Percentiles rank a stretch among this genome's conserved stretches.
Evolutionary conservation across 2,888 invertebrate species (phyloP).

Genomic region (Drosophila barbarae): DNA sequence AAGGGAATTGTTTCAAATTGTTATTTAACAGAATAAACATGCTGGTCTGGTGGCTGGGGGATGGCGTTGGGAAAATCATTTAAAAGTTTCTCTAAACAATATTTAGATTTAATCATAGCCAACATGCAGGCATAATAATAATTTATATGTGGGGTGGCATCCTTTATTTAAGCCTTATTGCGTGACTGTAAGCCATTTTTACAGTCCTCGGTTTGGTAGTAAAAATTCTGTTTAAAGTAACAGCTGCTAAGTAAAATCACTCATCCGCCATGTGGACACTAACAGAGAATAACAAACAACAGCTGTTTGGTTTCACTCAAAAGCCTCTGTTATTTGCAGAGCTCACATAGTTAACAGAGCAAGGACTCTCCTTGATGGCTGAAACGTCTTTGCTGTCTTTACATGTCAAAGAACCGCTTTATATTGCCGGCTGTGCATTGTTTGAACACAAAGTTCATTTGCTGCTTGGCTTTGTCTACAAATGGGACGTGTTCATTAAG

Average conservation of each 20-base stretch:
- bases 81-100: conserved; percentile 7
- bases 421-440: conserved; percentile 31
- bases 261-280: conserved; percentile 45
- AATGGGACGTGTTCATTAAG: conserved; percentile 46
- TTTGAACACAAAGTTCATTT: conserved; percentile 31
- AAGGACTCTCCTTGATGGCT: background rate
- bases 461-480: conserved; percentile 33
- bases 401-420: conserved; percentile 40
- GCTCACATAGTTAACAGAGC: conserved; percentile 35
- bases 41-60: conserved; percentile 7
- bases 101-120: conserved; percentile 11
- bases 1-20: conserved; percentile 30
- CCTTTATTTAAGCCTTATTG: background rate
- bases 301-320: conserved; percentile 55
- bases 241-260: conserved; percentile 39
- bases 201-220: background rate
- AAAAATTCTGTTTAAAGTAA: background rate
- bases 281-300: conserved; percentile 57
- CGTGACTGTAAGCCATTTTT: background rate
- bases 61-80: background rate
- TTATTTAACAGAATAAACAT: conserved; percentile 20
- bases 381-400: conserved; percentile 9
- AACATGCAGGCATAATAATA: conserved; percentile 4
- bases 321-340: conserved; percentile 27
- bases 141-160: background rate